Evolutionary conservation across 1,140 invertebrate genomes (phyloP).

Genomic region (Hermatobates lingyangjiaoensis): DNA sequence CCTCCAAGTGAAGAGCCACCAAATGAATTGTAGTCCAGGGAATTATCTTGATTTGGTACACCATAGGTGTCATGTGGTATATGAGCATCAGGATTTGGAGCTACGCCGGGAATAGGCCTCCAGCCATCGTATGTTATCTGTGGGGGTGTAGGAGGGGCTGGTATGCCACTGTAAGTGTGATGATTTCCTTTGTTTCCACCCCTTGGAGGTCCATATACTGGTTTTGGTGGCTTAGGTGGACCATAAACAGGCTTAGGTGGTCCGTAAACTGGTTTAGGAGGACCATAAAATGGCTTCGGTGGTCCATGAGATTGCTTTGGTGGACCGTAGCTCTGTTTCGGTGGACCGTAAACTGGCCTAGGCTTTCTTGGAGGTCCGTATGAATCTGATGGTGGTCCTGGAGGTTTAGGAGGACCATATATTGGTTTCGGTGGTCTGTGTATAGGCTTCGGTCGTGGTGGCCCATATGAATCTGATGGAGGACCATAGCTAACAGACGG

Average conservation of each 20-base stretch:
- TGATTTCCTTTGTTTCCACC: neutral
- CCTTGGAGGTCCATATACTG: constrained; percentile 22
- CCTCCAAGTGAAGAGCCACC: neutral
- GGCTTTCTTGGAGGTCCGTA: constrained; percentile 23
- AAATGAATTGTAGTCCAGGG: neutral
- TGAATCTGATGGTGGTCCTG: constrained; percentile 15
- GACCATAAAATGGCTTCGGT: constrained; percentile 17
- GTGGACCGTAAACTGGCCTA: constrained; percentile 17
- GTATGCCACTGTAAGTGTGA: constrained; percentile 32
- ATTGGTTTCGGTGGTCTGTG: constrained; percentile 20
- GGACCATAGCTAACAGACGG: constrained; percentile 18
- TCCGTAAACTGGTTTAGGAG: constrained; percentile 22
- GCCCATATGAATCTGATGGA: constrained; percentile 18
- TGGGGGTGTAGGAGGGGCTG: constrained; percentile 47
- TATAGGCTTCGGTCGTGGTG: constrained; percentile 20
- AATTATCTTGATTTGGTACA: neutral
- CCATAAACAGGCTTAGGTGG: constrained; percentile 22
- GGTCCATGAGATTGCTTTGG: constrained; percentile 21
- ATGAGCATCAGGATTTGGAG: constrained; percentile 22
- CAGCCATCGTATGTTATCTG: constrained; percentile 63
- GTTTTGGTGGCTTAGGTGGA: constrained; percentile 23
- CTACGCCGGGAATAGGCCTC: constrained; percentile 53
- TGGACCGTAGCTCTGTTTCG: constrained; percentile 18
- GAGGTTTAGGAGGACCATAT: constrained; percentile 17
- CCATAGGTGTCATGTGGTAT: constrained; percentile 12